A percentile compares a stretch with the other conserved stretches of the same genome.
These are phyloP conservation scores for Ryuthela nishihirai DNA, from an alignment of 2,888 invertebrate species.

Conservation along the genomic window DNA sequence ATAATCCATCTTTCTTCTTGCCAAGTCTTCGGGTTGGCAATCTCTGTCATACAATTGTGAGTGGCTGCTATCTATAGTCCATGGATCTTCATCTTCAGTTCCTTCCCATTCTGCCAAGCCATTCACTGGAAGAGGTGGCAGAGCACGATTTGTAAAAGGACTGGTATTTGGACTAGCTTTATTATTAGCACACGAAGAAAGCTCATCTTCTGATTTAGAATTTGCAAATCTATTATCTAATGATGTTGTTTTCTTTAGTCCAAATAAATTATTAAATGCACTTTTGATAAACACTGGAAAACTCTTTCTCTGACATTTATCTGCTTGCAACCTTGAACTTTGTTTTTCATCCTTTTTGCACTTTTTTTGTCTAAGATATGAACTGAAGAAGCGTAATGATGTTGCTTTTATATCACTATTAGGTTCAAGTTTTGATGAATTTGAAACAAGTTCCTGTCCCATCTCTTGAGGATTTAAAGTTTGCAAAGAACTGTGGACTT, in stretches of 20 bases:
- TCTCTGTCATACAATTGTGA: slow-evolving; percentile 21
- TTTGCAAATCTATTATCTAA: slow-evolving; percentile 3
- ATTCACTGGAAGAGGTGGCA: slow-evolving; percentile 42
- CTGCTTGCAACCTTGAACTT: slow-evolving; percentile 1
- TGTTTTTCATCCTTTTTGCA: slow-evolving; percentile 21
- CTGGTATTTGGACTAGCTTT: slow-evolving; percentile 40
- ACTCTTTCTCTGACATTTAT: slow-evolving; percentile 38
- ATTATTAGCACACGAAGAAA: slow-evolving; percentile 9
- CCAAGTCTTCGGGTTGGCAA: slow-evolving; percentile 20
- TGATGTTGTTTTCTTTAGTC: slow-evolving; percentile 26
- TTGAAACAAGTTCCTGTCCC: too few species aligned
- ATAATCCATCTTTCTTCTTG: slow-evolving; percentile 60
- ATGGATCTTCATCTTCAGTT: slow-evolving; percentile 26
- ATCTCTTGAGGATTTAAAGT: slow-evolving; percentile 26
- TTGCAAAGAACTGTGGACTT: slow-evolving; percentile 42
- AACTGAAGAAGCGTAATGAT: slow-evolving; percentile 20
- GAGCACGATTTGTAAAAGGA: slow-evolving; percentile 43
- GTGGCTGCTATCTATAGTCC: slow-evolving; percentile 19
- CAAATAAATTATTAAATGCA: slow-evolving; percentile 41
- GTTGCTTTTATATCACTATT: too few species aligned
- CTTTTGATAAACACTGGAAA: slow-evolving; percentile 40
- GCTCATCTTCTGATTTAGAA: slow-evolving; percentile 38
- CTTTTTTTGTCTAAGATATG: slow-evolving; percentile 33
- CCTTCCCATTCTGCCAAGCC: slow-evolving; percentile 18
- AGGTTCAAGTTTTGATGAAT: too few species aligned